phyloP scores from a whole-genome alignment of 2,888 invertebrate genomes.

The Cybosia mesomella region DNA sequence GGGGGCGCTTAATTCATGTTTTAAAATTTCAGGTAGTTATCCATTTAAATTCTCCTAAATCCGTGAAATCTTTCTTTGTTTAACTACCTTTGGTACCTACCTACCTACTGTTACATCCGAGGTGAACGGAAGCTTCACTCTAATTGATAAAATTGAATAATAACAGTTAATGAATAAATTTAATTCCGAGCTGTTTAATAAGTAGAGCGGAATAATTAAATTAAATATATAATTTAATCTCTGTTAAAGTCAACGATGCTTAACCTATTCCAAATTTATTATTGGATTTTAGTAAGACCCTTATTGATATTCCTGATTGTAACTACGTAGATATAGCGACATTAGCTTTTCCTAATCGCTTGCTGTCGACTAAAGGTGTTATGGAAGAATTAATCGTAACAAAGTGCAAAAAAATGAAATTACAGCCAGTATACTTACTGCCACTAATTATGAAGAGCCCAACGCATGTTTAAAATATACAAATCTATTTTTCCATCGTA shows the following conservation, averaged over 20 bases:
- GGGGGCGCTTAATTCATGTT: not conserved
- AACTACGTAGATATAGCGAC: not conserved
- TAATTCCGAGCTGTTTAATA: not conserved
- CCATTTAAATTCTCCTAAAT: not conserved
- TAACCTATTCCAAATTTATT: not conserved
- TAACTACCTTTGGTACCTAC: not conserved
- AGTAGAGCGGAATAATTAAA: not conserved
- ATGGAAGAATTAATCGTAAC: not conserved
- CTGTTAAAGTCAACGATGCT: not conserved
- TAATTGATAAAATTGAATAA: slow-evolving; percentile 10
- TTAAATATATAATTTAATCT: slow-evolving; percentile 2
- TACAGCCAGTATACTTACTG: not conserved
- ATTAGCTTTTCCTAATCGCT: not conserved
- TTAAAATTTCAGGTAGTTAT: not conserved
- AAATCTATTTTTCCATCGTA: not conserved
- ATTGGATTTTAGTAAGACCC: not conserved
- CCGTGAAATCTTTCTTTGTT: slow-evolving; percentile 1
- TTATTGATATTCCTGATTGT: not conserved
- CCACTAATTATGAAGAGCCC: no score
- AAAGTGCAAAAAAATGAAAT: not conserved
- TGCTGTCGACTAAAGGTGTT: not conserved
- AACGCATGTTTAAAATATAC: not conserved
- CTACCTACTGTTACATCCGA: not conserved
- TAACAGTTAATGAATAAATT: not conserved
- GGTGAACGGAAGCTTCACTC: not conserved